A percentile compares a stretch with the other conserved stretches of the same genome.
These are phyloP conservation scores for Aethes cnicana DNA, from an alignment of 2,888 invertebrate species.

Conservation along the genomic window DNA sequence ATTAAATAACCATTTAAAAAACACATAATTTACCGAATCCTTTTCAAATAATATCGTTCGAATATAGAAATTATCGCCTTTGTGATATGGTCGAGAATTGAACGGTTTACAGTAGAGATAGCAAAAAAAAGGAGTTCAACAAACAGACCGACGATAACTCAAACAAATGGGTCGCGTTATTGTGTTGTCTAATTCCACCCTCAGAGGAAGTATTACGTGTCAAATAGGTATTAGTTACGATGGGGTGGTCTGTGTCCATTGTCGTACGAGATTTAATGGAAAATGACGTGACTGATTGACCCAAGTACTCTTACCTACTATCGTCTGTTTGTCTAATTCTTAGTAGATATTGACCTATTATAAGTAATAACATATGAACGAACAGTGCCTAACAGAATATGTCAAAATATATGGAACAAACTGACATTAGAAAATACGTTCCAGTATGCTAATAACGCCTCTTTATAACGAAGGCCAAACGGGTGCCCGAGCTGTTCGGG, in stretches of 20 bases:
- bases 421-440: too few relatives aligned
- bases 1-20: slow-evolving; percentile 61
- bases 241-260: slow-evolving; percentile 48
- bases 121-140: slow-evolving; percentile 40
- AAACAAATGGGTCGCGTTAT: slow-evolving; percentile 56
- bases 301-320: too few relatives aligned
- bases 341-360: too few relatives aligned
- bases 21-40: background rate
- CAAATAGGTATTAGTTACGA: slow-evolving; percentile 69
- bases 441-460: too few relatives aligned
- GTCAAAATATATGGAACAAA: too few relatives aligned
- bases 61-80: background rate
- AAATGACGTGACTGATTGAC: background rate
- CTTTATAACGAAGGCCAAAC: too few relatives aligned
- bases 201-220: slow-evolving; percentile 75
- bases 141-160: slow-evolving; percentile 57
- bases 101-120: background rate
- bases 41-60: background rate
- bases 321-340: too few relatives aligned
- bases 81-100: background rate
- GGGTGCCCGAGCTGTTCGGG: too few relatives aligned
- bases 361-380: too few relatives aligned
- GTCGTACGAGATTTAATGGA: slow-evolving; percentile 29
- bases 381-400: too few relatives aligned
- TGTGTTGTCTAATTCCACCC: slow-evolving; percentile 55